Conservation (phyloP, 1,140 invertebrate species). For the Pseudomyrmex cubaensis region DNA sequence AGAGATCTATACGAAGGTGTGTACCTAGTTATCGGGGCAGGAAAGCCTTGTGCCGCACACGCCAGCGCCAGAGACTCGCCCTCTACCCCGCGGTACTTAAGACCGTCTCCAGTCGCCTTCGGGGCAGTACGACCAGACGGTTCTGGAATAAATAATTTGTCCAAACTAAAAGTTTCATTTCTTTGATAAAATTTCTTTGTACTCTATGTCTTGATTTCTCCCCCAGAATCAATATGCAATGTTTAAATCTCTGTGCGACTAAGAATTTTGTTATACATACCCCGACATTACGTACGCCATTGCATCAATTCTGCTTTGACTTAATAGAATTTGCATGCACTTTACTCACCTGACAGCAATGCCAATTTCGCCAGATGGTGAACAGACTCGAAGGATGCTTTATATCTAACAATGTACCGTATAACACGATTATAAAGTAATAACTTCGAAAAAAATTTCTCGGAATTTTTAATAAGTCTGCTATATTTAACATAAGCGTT, state of each 20-base stretch:
- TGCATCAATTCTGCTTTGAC: constrained; percentile 37
- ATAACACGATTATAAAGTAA: background rate
- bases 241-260: constrained; percentile 15
- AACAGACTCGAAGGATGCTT: background rate
- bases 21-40: constrained; percentile 84
- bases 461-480: background rate
- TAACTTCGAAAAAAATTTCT: background rate
- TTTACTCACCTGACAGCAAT: constrained; percentile 62
- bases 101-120: constrained; percentile 84
- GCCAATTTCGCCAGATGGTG: constrained; percentile 34
- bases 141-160: constrained; percentile 84
- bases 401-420: constrained; percentile 1
- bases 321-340: constrained; percentile 57
- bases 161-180: constrained; percentile 57
- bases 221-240: constrained; percentile 13
- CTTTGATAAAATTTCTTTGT: constrained; percentile 24
- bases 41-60: constrained; percentile 89
- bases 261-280: constrained; percentile 61
- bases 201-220: constrained; percentile 13
- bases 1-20: constrained; percentile 68
- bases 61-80: constrained; percentile 85
- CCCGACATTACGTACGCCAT: background rate
- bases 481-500: background rate
- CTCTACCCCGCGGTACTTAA: constrained; percentile 78
- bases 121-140: constrained; percentile 88